phyloP scores from a whole-genome alignment of 30 jellyfish, hydroid and myxozoan species.

The Aurelia sp. region DNA sequence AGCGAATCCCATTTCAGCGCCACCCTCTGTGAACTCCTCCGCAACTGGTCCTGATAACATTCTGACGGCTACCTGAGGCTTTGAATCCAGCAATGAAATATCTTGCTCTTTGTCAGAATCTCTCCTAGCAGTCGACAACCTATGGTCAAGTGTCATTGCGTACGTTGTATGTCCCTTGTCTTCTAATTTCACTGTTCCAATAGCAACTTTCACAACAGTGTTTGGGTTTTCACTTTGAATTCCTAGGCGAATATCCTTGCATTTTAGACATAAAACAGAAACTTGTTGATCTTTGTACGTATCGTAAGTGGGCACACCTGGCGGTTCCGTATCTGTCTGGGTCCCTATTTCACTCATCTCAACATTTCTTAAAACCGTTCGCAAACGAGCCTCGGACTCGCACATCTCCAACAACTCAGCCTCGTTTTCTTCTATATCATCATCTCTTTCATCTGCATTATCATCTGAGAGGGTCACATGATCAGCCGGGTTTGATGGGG shows the following conservation, averaged over 20 bases:
- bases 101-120: constrained; percentile 43
- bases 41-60: constrained; percentile 87
- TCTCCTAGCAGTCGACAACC: constrained; percentile 40
- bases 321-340: constrained; percentile 32
- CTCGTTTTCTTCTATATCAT: constrained; percentile 5
- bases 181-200: constrained; percentile 44
- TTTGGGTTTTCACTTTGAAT: constrained; percentile 63
- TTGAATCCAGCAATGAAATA: not conserved
- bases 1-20: constrained; percentile 82
- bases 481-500: constrained; percentile 40
- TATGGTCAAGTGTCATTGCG: constrained; percentile 77
- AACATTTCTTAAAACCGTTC: not conserved
- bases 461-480: constrained; percentile 38
- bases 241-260: constrained; percentile 63
- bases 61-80: constrained; percentile 65
- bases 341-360: constrained; percentile 12
- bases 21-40: constrained; percentile 54
- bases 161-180: constrained; percentile 82
- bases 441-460: constrained; percentile 22
- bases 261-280: constrained; percentile 78
- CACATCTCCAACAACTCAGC: constrained; percentile 17
- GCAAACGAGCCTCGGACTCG: constrained; percentile 22
- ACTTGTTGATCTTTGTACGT: constrained; percentile 61
- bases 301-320: not conserved
- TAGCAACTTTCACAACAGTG: constrained; percentile 64